These are phyloP conservation scores for Neotragus pygmaeus DNA, from an alignment of 2,113 vertebrate species.

Conservation along the genomic window DNA sequence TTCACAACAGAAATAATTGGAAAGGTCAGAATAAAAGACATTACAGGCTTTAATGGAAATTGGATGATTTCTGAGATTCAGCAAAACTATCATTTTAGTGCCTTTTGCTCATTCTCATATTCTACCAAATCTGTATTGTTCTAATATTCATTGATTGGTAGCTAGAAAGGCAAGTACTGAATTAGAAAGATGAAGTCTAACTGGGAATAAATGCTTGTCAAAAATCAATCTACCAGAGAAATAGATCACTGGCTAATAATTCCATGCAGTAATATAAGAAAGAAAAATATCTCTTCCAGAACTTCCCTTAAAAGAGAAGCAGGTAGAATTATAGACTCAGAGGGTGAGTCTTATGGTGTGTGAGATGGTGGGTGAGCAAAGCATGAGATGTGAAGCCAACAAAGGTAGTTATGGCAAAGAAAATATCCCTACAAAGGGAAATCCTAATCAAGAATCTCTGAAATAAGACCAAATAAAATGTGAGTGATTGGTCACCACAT, in stretches of 20 bases:
- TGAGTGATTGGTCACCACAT: neutral
- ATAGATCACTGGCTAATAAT: neutral
- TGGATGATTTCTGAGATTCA: neutral
- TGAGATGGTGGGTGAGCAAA: neutral
- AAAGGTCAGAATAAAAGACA: constrained; percentile 34
- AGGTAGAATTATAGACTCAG: neutral
- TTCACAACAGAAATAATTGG: constrained; percentile 20
- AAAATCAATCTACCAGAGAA: neutral
- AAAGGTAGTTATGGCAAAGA: neutral
- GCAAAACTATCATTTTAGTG: neutral
- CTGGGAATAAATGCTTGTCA: neutral
- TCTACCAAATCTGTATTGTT: neutral
- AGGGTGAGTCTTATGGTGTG: rapidly evolving
- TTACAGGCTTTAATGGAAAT: neutral
- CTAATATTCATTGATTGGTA: neutral
- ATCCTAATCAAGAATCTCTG: neutral
- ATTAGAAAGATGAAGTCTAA: constrained; percentile 16
- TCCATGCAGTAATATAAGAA: neutral
- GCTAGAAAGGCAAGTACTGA: neutral
- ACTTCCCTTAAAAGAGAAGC: neutral
- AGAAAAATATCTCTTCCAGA: neutral
- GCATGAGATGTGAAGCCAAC: neutral
- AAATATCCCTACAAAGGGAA: neutral
- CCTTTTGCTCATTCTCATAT: constrained; percentile 3
- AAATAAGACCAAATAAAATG: neutral